Evolutionary conservation across 2,797 vertebrate species (phyloP).

Genomic region (Discoglossus pictus): DNA sequence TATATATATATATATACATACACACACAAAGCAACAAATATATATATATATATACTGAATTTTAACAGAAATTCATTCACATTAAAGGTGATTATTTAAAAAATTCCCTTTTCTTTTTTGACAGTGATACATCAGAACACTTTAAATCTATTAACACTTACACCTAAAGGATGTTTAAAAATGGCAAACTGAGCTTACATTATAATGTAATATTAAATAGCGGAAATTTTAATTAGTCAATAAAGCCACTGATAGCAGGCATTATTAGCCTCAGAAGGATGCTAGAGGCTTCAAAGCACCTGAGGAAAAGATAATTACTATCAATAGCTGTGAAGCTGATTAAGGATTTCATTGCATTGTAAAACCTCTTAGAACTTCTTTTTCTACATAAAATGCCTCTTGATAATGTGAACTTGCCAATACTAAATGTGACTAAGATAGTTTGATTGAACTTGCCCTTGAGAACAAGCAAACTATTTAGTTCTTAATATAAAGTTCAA

Average conservation of each 20-base stretch:
- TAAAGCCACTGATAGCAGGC: slow-evolving; percentile 37
- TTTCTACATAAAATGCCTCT: slow-evolving; percentile 23
- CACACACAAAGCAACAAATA: too few relatives aligned
- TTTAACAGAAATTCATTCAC: too few relatives aligned
- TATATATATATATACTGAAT: too few relatives aligned
- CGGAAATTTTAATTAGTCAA: slow-evolving; percentile 43
- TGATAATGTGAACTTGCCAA: slow-evolving; percentile 20
- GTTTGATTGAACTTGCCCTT: slow-evolving; percentile 31
- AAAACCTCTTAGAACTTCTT: slow-evolving; percentile 37
- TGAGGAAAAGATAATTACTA: slow-evolving; percentile 45
- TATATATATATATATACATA: too few relatives aligned
- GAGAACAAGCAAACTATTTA: slow-evolving; percentile 7
- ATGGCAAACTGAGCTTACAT: slow-evolving; percentile 21
- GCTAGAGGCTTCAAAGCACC: slow-evolving; percentile 26
- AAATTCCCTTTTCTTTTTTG: too few relatives aligned
- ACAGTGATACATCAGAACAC: neutral
- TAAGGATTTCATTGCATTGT: slow-evolving; percentile 42
- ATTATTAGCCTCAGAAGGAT: slow-evolving; percentile 38
- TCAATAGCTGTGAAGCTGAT: slow-evolving; percentile 43
- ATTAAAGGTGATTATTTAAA: too few relatives aligned
- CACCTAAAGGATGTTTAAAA: slow-evolving; percentile 1
- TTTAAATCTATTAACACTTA: slow-evolving; percentile 2
- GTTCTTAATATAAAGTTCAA: slow-evolving; percentile 13
- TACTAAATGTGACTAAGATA: slow-evolving; percentile 20
- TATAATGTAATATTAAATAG: slow-evolving; percentile 42